Evolutionary conservation across 2,113 vertebrate species (phyloP).

Genomic region (Salvelinus fontinalis): DNA sequence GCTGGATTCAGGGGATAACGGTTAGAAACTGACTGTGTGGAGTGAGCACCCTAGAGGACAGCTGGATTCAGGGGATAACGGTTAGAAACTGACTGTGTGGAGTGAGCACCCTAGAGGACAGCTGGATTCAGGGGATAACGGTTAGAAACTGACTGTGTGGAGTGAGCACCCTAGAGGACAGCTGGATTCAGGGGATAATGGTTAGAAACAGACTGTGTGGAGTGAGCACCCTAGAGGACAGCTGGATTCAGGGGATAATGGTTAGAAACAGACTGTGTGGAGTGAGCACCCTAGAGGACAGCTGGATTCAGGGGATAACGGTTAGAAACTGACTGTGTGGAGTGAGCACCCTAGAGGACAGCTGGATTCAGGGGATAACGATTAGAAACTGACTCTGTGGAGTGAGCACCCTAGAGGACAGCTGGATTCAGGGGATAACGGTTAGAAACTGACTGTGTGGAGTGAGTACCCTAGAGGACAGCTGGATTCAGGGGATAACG

Average conservation of each 20-base stretch:
- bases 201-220: not conserved
- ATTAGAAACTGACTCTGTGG: not conserved
- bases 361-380: not conserved
- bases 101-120: conserved; percentile 11
- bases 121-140: not conserved
- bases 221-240: conserved; percentile 11
- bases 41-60: conserved; percentile 11
- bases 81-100: not conserved
- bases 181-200: not conserved
- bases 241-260: not conserved
- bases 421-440: not conserved
- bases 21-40: not conserved
- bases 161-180: conserved; percentile 11
- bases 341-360: conserved; percentile 11
- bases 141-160: not conserved
- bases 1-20: not conserved
- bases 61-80: not conserved
- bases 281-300: conserved; percentile 10
- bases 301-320: not conserved
- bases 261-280: not conserved
- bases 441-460: not conserved
- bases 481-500: not conserved
- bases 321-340: conserved; percentile 1
- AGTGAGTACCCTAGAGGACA: conserved; percentile 10
- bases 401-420: conserved; percentile 11